Evolutionary conservation across 2,113 vertebrate species (phyloP), one percentile per base, ranked within the genome.

Genomic region (Indicator maculatus): DNA sequence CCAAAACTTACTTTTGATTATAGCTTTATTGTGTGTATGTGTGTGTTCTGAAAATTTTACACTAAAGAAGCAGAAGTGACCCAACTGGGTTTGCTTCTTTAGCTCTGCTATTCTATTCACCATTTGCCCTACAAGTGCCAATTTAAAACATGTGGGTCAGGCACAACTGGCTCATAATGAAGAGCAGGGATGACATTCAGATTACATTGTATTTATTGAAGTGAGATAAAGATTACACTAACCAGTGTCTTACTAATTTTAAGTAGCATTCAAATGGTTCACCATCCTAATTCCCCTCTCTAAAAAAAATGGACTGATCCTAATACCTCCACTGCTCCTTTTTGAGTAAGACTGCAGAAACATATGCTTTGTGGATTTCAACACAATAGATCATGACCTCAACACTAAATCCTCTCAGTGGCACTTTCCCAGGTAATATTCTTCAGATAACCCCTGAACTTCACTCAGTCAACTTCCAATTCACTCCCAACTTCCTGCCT

Each of bases 1-100:
- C 79, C 65, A 86, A 64, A 93, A 93, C 75, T 84, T 81, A 69
- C 44, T 87, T 95, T 88, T 82, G 86, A 90, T 89, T 87, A 79
- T 75, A 61, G 11, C 1, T 88, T 92, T 86, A 83, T 83, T 11
- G 7, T 63, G 31, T 1, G 1, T 18, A 8, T 55, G 56, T 94
- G 1, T 18, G 10, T 55, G 56, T 94, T 79, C 84, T 81, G 78
- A 93, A 85, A 93, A 89, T 86, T 73, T 87, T 77, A 89, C 47
- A 44, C 56, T 67, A 60, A 85, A 89, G 89, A 92, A 96, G 70
- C 39, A 89, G 74, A 52, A 83, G 67, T 64, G 67, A 93, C 53
- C 81, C 78, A 88, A 28, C 67, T 67, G 88, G 28, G 83, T 88
- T 91, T 94, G 75, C 60, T 89, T 87, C 74, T 82, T 71, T 84